phyloP scores from a whole-genome alignment of 1,140 invertebrate species.

The Drosophila nebulosa region DNA sequence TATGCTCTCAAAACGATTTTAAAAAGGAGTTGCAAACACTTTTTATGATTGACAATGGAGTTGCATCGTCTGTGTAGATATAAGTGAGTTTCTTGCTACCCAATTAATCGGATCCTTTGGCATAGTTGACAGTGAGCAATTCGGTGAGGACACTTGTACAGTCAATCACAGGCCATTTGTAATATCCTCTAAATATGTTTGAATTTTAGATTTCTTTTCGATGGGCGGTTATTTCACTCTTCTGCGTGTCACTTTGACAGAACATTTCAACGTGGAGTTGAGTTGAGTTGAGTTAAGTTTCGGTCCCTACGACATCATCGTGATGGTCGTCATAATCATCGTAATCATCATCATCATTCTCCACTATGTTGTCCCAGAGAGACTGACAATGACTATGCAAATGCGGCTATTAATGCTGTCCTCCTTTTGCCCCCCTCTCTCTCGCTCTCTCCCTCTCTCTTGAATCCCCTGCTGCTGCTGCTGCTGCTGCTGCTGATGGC shows the following conservation, averaged over 20 bases:
- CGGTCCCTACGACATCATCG: not conserved
- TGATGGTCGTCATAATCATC: not conserved
- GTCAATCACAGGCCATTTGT: conserved; percentile 29
- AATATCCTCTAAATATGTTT: conserved; percentile 35
- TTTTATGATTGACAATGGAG: too few relatives aligned
- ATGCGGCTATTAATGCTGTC: conserved; percentile 68
- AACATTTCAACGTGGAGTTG: conserved; percentile 35
- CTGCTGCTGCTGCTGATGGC: conserved; percentile 5
- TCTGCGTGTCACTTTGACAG: conserved; percentile 49
- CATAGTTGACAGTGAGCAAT: conserved; percentile 21
- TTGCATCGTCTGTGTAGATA: too few relatives aligned
- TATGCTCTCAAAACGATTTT: too few relatives aligned
- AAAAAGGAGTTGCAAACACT: too few relatives aligned
- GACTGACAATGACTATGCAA: conserved; percentile 50
- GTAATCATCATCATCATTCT: not conserved
- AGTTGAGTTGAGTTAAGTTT: not conserved
- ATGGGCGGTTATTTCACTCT: not conserved
- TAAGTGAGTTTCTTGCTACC: too few relatives aligned
- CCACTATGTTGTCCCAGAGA: conserved; percentile 17
- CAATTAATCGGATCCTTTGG: not conserved
- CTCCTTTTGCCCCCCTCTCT: not conserved
- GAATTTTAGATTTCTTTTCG: conserved; percentile 33
- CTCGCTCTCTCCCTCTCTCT: not conserved
- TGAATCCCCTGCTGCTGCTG: not conserved
- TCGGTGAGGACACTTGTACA: conserved; percentile 19